Base-by-base conservation (phyloP, 1,140 invertebrate genomes). In the Elysia chlorotica region DNA sequence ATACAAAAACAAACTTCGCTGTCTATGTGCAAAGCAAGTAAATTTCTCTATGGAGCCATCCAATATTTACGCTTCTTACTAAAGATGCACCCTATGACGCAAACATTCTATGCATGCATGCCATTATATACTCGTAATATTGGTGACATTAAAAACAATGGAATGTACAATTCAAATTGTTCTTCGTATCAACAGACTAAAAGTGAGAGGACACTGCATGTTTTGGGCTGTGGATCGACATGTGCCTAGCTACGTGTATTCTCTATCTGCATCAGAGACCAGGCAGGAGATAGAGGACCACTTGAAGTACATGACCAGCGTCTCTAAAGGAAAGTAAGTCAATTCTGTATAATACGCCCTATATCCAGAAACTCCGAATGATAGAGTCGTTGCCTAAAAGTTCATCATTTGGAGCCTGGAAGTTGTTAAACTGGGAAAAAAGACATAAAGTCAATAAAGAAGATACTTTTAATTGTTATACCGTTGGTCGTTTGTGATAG, bases 131-230 rank as follows among this genome's bases (percentile, higher is more conserved):
- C 30, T 54, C 23, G 2, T 48, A 83, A n/a, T n/a, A n/a, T n/a
- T n/a, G n/a, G n/a, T n/a, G n/a, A n/a, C n/a, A n/a, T n/a, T n/a
- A n/a, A n/a, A n/a, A n/a, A n/a, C n/a, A n/a, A n/a, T n/a, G n/a
- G n/a, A n/a, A n/a, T n/a, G n/a, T n/a, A n/a, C n/a, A n/a, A n/a
- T n/a, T n/a, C n/a, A n/a, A n/a, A n/a, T n/a, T n/a, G n/a, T n/a
- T n/a, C n/a, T n/a, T n/a, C n/a, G n/a, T n/a, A n/a, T n/a, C n/a
- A n/a, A n/a, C n/a, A n/a, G 80, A 57, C 71, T 80, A 19, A 79
- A 80, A 53, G 75, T 83, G 0, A 69, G 82, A 38, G 81, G 79
- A 70, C 82, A 83, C 70, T 79, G 76, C 59, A 77, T 81, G 73
- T 81, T 82, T 35, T 83, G 82, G 82, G 76, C 66, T 21, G 71